Evolutionary conservation across 2,888 invertebrate genomes (phyloP), one percentile per base, ranked within the genome.

Genomic region (Coremacera marginata): DNA sequence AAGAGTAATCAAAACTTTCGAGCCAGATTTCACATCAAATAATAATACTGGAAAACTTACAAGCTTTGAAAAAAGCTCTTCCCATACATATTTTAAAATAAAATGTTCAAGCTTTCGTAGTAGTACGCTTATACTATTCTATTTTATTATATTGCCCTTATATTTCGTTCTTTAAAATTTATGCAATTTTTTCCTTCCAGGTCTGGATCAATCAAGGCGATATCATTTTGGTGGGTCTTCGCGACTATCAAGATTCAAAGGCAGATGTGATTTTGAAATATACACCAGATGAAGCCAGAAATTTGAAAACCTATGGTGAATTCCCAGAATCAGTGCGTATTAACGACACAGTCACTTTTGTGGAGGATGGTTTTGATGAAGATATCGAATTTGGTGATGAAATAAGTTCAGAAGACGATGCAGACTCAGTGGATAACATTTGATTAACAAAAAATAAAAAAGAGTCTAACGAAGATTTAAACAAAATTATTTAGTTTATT

Each of bases 211-310:
- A 98, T 91, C 96, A 97, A 91, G 98, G 98, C 78, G 99, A 99
- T 88, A 99, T 99, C 80, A 98, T 99, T 90, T 91, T 99, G 84
- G 96, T 99, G 86, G 99, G 99, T 81, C 92, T 99, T 86, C 93
- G 99, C 89, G 98, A 98, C 90, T 99, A 98, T 90, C 99, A 97
- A 91, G 96, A 97, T 88, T 95, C 97, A 11, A 98, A 99, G 91
- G 99, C 99, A 78, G 99, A 99, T 91, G 99, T 99, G 82, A 99
- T 99, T 87, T 92, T 98, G 84, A 99, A 99, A 91, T 99, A 99
- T 89, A 98, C 98, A 81, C 96, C 99, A 37, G 99, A 99, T 89
- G 99, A 99, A 91, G 99, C 99, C 68, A 94, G 99, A 89, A 98
- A 99, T 92, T 92, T 99, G 89, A 99, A 99, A 91, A 97, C 98